Evolutionary conservation across 92 coral and sea anemone species (phyloP), one percentile per base, ranked within the genome.

Genomic region (Palythoa heliodiscus): DNA sequence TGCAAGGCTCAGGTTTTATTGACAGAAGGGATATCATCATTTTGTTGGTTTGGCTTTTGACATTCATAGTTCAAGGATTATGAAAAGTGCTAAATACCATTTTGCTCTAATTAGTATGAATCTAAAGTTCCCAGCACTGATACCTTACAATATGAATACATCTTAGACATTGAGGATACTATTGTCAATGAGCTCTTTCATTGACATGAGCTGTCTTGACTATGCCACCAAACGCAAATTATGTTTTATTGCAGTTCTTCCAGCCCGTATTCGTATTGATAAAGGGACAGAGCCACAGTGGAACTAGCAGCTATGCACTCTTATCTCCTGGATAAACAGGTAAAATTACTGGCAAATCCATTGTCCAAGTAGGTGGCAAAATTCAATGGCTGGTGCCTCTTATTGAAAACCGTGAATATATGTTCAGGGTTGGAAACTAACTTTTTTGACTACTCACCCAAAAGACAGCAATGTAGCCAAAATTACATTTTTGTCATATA

Each of bases 261-360:
- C 70, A 63, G 70, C 70, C 3, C 23, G 70, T 17, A 63, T 63
- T 63, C 70, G 70, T 22, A 63, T 63, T 63, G 70, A 63, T 63
- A 63, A 63, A 22, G 70, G 70, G 29, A 63, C 70, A 63, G 24
- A 63, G 60, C 55, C 11, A 54, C 67, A 60, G 67, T 60, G 67
- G 67, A 60, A 60, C 67, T 60, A 17, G 67, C 67, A 60, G 67
- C 67, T 60, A 60, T 60, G 67, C 67, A 60, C 15, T 60, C 67
- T 13, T 60, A 60, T 60, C 67, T 60, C 67, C 67, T 60, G n/a
- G 67, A 60, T 60, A 60, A 60, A 60, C 67, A 60, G 67, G 67
- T 60, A 60, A 60, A 60, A 17, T 4, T 60, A 60, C 67, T 60
- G 67, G 20, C 67, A 60, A 60, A 60, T 17, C 67, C 67, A 1